A percentile compares a stretch with the other conserved stretches of the same genome.
These are phyloP conservation scores for Melikaiella ostensackeni DNA, from an alignment of 2,888 invertebrate genomes.

Conservation along the genomic window DNA sequence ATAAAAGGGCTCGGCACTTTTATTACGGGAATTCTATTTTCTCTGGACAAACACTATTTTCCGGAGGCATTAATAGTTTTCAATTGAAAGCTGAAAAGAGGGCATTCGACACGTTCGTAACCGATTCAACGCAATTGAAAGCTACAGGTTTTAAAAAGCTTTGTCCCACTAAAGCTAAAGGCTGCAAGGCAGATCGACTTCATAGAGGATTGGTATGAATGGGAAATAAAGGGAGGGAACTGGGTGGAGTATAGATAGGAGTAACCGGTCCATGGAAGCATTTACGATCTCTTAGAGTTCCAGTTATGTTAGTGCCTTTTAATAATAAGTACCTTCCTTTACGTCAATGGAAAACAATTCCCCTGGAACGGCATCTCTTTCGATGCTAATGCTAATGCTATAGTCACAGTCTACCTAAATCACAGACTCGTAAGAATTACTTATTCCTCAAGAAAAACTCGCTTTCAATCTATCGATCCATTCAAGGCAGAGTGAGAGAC, in stretches of 20 bases:
- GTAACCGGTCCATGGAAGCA: conserved; percentile 3
- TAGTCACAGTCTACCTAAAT: too few relatives aligned
- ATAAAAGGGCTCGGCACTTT: conserved; percentile 12
- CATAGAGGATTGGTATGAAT: conserved; percentile 25
- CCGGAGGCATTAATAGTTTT: conserved; percentile 28
- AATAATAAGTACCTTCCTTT: conserved; percentile 20
- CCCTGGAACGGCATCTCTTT: not conserved
- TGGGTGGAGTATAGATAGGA: conserved; percentile 2
- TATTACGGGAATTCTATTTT: conserved; percentile 21
- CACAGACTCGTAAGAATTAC: not conserved
- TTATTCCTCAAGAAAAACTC: not conserved
- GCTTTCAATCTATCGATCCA: not conserved
- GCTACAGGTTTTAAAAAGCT: conserved; percentile 33
- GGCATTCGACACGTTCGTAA: conserved; percentile 26
- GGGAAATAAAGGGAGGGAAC: conserved; percentile 9
- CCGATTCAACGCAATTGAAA: conserved; percentile 27
- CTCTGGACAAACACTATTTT: conserved; percentile 25
- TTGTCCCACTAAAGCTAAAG: conserved; percentile 27
- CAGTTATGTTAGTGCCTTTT: conserved; percentile 12
- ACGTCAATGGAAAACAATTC: conserved; percentile 11
- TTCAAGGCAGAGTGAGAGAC: not conserved
- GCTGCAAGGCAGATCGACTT: conserved; percentile 15
- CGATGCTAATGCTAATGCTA: too few relatives aligned
- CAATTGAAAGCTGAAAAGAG: conserved; percentile 35
- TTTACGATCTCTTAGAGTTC: conserved; percentile 4